Percentiles rank a stretch among this genome's conserved stretches.
These are phyloP conservation scores for Mesodorylaimus sp. DNA, from an alignment of 2,888 invertebrate species.

Conservation along the genomic window DNA sequence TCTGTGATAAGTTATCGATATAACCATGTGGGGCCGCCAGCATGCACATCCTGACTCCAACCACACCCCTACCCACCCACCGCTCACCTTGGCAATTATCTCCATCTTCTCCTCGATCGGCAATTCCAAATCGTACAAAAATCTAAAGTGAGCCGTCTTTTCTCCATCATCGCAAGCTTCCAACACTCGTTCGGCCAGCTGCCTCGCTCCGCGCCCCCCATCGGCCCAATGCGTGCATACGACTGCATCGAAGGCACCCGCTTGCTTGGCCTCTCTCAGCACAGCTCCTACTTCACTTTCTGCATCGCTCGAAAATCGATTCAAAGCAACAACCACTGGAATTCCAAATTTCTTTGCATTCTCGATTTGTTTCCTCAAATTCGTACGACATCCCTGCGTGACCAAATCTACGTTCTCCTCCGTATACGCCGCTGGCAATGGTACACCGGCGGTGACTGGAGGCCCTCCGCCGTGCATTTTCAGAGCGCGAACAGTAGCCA, in stretches of 20 bases:
- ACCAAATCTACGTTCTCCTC: slow-evolving; percentile 61
- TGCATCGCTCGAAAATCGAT: slow-evolving; percentile 65
- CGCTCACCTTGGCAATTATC: slow-evolving; percentile 48
- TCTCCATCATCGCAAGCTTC: slow-evolving; percentile 46
- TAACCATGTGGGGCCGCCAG: too few relatives aligned
- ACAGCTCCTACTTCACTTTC: slow-evolving; percentile 60
- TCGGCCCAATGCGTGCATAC: slow-evolving; percentile 66
- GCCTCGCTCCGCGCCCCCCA: slow-evolving; percentile 69
- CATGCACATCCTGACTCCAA: too few relatives aligned
- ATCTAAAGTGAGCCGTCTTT: slow-evolving; percentile 13
- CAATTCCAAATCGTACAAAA: slow-evolving; percentile 33
- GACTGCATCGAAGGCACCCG: slow-evolving; percentile 71
- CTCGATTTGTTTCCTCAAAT: slow-evolving; percentile 76
- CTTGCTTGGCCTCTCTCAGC: slow-evolving; percentile 46
- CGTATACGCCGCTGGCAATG: slow-evolving; percentile 60
- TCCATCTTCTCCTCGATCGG: slow-evolving; percentile 68
- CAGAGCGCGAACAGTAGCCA: slow-evolving; percentile 75
- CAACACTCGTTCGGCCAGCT: slow-evolving; percentile 68
- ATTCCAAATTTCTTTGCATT: slow-evolving; percentile 73
- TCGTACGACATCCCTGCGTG: slow-evolving; percentile 57
- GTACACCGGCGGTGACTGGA: slow-evolving; percentile 49
- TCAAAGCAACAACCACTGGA: slow-evolving; percentile 83
- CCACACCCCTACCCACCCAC: too few relatives aligned
- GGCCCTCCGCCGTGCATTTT: slow-evolving; percentile 99
- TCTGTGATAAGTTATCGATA: too few relatives aligned